Evolutionary conservation across 2,888 invertebrate species (phyloP), one percentile per base, ranked within the genome.

Genomic region (Noctuana brunneofusca): DNA sequence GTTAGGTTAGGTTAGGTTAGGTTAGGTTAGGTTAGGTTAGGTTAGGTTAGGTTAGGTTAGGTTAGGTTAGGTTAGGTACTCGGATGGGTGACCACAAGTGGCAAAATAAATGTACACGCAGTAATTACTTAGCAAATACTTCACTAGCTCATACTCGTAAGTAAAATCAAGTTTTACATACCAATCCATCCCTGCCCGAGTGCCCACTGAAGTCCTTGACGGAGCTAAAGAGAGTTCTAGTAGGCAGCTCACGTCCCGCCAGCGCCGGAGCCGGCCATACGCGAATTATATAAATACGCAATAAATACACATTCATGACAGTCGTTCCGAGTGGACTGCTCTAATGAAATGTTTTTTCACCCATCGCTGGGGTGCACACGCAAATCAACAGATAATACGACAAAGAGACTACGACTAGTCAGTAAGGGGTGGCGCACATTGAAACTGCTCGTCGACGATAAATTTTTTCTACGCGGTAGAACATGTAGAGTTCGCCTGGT

Each of bases 211-310:
- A 48, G 69, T 70, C 70, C 71, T 72, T 70, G 71, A 65, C 64
- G 54, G 66, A 59, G 67, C 66, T 76, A 77, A 79, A 70, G 67
- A 74, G 74, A 74, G 64, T 59, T 66, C 68, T 71, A 72, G 74
- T 75, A 77, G 32, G 71, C 78, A 52, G 38, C 70, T 69, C 78
- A 78, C 79, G 79, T 78, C 70, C 70, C 58, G 73, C 69, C 68
- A 66, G 66, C 71, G 68, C 69, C 68, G 63, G 48, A 41, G 72
- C 66, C 70, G 69, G 53, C 70, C 65, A 65, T 65, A 65, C 69
- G 67, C 68, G 67, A 69, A 73, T 73, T 69, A 71, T 69, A 71
- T 71, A 74, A 72, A 72, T 72, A 70, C 70, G 69, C 66, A 69
- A 73, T 75, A 73, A 73, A 74, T 71, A 69, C 67, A 66, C 64